Evolutionary conservation across 2,113 vertebrate species (phyloP).

Genomic region (Junco hyemalis): DNA sequence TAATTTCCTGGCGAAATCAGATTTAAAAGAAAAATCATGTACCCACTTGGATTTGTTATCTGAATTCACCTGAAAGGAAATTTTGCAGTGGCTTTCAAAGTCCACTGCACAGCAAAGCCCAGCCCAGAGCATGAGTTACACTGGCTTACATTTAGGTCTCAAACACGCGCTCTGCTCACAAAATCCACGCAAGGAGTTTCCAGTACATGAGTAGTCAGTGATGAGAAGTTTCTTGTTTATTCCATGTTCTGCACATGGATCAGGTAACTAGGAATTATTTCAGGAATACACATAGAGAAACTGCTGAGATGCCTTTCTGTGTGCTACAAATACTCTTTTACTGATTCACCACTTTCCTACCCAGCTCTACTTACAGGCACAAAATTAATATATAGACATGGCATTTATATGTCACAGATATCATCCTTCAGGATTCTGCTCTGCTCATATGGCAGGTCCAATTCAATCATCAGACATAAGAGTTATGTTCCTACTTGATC

Average conservation of each 20-base stretch:
- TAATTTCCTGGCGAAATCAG: not conserved
- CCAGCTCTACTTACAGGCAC: not conserved
- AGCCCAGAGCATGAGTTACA: not conserved
- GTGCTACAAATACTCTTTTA: not conserved
- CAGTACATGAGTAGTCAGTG: accelerated
- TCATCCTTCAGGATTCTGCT: not conserved
- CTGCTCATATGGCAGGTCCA: not conserved
- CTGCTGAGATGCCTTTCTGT: not conserved
- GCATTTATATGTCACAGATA: not conserved
- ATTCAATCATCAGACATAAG: slow-evolving; percentile 2
- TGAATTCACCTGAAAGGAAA: not conserved
- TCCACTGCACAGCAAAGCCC: not conserved
- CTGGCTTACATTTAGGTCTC: not conserved
- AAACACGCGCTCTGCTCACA: not conserved
- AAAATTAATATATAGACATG: not conserved
- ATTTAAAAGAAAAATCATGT: not conserved
- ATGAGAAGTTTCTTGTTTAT: not conserved
- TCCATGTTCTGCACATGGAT: not conserved
- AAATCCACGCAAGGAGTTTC: not conserved
- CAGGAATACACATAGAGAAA: not conserved
- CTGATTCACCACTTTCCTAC: not conserved
- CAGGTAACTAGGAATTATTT: not conserved
- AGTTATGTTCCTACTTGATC: not conserved
- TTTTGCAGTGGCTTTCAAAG: not conserved
- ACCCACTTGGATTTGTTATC: not conserved